Evolutionary conservation across 2,113 vertebrate species (phyloP).

Genomic region (Gopherus evgoodei): DNA sequence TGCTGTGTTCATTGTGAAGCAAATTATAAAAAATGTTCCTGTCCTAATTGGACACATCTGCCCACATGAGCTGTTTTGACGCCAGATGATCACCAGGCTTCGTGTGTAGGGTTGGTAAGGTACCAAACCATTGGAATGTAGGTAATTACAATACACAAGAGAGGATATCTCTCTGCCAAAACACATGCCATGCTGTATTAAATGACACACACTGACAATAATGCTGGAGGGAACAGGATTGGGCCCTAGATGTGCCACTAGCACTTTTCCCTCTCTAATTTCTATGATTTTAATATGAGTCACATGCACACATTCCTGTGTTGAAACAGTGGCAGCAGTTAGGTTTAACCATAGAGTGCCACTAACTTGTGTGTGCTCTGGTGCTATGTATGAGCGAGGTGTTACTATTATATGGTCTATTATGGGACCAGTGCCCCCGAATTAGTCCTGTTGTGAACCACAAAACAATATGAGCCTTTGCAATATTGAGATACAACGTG

Average conservation of each 20-base stretch:
- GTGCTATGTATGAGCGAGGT: background rate
- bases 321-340: background rate
- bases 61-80: background rate
- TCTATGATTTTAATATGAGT: background rate
- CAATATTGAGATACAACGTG: background rate
- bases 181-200: rapidly evolving
- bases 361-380: background rate
- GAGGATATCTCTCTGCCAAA: background rate
- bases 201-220: background rate
- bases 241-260: background rate
- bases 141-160: background rate
- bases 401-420: background rate
- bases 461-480: background rate
- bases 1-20: background rate
- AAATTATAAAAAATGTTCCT: constrained; percentile 2
- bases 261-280: background rate
- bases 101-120: background rate
- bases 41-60: background rate
- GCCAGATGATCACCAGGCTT: background rate
- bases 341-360: background rate
- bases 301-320: background rate
- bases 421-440: background rate
- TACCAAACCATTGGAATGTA: background rate
- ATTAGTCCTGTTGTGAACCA: background rate
- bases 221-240: background rate